Percentiles rank a stretch among this genome's conserved stretches.
Evolutionary conservation across 2,113 vertebrate species (phyloP).

Genomic region (Clinocottus analis): DNA sequence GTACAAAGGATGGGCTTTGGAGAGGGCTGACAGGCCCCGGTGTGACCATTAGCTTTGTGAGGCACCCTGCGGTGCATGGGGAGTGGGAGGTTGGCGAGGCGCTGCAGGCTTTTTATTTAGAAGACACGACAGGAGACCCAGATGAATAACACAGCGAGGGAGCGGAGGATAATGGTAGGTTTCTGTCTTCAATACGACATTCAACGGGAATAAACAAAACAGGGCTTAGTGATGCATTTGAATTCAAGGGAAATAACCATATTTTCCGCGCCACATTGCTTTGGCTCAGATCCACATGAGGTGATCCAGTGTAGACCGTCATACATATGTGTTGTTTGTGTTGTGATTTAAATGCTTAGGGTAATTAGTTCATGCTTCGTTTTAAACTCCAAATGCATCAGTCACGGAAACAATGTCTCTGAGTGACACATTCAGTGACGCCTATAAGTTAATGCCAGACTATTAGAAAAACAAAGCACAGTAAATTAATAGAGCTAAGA

Average conservation of each 20-base stretch:
- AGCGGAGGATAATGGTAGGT: slow-evolving; percentile 60
- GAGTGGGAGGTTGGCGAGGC: slow-evolving; percentile 57
- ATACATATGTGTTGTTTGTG: slow-evolving; percentile 18
- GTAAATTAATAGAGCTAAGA: slow-evolving; percentile 25
- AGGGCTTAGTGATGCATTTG: slow-evolving; percentile 53
- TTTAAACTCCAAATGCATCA: slow-evolving; percentile 39
- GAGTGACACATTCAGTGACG: slow-evolving; percentile 41
- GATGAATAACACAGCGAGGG: slow-evolving; percentile 68
- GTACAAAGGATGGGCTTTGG: slow-evolving; percentile 77
- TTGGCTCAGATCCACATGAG: slow-evolving; percentile 17
- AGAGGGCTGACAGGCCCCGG: slow-evolving; percentile 74
- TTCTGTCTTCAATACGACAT: slow-evolving; percentile 53
- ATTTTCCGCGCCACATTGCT: slow-evolving; percentile 43
- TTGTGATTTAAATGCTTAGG: slow-evolving; percentile 18
- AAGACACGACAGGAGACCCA: slow-evolving; percentile 58
- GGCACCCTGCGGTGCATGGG: slow-evolving; percentile 63
- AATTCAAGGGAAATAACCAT: slow-evolving; percentile 50
- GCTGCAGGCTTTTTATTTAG: slow-evolving; percentile 69
- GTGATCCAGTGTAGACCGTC: slow-evolving; percentile 19
- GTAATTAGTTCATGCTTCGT: slow-evolving; percentile 44
- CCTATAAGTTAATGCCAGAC: slow-evolving; percentile 40
- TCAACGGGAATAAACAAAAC: slow-evolving; percentile 58
- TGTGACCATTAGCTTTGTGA: slow-evolving; percentile 81
- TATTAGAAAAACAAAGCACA: slow-evolving; percentile 53
- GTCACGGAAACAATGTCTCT: slow-evolving; percentile 32